Percentiles rank a stretch among this genome's conserved stretches.
These are phyloP conservation scores for Tipula vernalis DNA, from an alignment of 2,888 invertebrate genomes.

Conservation along the genomic window DNA sequence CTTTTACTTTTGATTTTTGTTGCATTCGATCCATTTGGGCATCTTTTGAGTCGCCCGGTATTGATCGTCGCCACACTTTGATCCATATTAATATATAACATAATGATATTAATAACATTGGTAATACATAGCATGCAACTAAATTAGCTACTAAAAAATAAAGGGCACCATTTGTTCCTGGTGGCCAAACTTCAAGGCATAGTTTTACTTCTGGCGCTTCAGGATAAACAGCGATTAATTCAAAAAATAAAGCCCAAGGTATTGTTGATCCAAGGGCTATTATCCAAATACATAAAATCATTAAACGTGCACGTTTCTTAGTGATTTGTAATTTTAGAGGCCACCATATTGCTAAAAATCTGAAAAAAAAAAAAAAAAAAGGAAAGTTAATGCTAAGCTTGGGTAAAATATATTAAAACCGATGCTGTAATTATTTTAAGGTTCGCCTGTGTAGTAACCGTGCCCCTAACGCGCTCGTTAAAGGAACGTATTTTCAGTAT, in stretches of 20 bases:
- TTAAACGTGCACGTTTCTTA: constrained; percentile 70
- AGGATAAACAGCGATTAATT: constrained; percentile 58
- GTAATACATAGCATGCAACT: constrained; percentile 79
- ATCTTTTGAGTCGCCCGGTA: constrained; percentile 83
- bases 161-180: constrained; percentile 62
- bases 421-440: no score
- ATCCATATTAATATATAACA: constrained; percentile 90
- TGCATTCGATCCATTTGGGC: constrained; percentile 87
- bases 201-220: constrained; percentile 63
- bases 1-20: constrained; percentile 88
- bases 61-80: constrained; percentile 65
- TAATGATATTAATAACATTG: constrained; percentile 79
- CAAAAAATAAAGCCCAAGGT: constrained; percentile 87
- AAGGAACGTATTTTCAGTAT: no score
- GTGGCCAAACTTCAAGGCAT: constrained; percentile 79
- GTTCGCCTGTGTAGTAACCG: no score
- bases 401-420: no score
- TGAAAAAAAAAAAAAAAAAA: constrained; percentile 38
- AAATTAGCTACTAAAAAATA: constrained; percentile 85
- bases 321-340: constrained; percentile 85
- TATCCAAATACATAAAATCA: constrained; percentile 84
- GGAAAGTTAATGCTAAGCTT: neutral
- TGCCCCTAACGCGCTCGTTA: no score
- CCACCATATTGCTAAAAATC: constrained; percentile 94
- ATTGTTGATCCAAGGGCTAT: constrained; percentile 72